Percentiles rank a stretch among this genome's conserved stretches.
Conservation (phyloP, 2,797 vertebrate species). For the Brotula barbata region DNA sequence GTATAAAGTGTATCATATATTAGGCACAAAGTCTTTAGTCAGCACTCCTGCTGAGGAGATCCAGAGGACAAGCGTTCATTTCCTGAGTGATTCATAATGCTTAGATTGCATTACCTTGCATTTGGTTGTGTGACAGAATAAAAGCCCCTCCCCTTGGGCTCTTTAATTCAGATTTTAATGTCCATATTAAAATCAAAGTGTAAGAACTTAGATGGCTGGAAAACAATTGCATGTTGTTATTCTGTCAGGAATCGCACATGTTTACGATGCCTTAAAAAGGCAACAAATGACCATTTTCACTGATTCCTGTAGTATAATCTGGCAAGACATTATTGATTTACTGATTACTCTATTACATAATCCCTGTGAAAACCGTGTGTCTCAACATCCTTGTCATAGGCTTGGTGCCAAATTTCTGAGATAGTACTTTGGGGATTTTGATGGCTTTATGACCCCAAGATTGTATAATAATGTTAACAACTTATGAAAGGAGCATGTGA, state of each 20-base stretch:
- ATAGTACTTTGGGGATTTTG: too few species aligned
- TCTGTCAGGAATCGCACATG: constrained; percentile 11
- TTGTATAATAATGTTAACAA: too few species aligned
- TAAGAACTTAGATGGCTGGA: constrained; percentile 1
- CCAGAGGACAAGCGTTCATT: constrained; percentile 84
- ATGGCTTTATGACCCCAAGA: too few species aligned
- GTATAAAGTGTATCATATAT: constrained; percentile 81
- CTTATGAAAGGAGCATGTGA: too few species aligned
- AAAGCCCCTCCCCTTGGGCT: constrained; percentile 39
- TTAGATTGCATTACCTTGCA: constrained; percentile 78
- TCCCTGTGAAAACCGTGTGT: too few species aligned
- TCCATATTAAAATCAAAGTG: constrained; percentile 18
- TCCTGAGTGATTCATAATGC: constrained; percentile 85
- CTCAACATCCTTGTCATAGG: too few species aligned
- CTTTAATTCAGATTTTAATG: constrained; percentile 51
- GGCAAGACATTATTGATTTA: constrained; percentile 12
- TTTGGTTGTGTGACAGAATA: constrained; percentile 67
- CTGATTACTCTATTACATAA: neutral
- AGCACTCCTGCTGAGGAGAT: constrained; percentile 81
- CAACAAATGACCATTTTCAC: too few species aligned
- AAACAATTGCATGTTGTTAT: neutral
- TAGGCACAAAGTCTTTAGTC: constrained; percentile 79
- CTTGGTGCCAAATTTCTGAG: too few species aligned
- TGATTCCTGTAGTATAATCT: neutral
- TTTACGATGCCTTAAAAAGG: neutral